Evolutionary conservation across 2,797 vertebrate species (phyloP).

Genomic region (Alcedo atthis): DNA sequence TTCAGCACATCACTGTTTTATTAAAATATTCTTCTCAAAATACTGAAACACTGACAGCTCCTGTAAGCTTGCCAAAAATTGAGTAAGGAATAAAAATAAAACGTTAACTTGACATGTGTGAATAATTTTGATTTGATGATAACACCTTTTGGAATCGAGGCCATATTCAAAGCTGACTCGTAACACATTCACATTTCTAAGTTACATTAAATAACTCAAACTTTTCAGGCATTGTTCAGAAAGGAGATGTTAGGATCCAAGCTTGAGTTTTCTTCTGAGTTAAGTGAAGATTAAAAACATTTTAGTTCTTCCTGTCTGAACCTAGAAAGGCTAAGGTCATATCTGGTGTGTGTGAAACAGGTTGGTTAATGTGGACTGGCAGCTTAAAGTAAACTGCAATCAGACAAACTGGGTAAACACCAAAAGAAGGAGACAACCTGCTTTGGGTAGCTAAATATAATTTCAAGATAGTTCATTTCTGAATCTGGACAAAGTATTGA

Average conservation of each 20-base stretch:
- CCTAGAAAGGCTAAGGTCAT: background rate
- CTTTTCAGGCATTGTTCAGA: conserved; percentile 68
- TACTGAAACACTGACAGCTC: conserved; percentile 74
- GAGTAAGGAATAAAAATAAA: conserved; percentile 79
- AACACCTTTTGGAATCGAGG: conserved; percentile 74
- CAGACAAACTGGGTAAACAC: background rate
- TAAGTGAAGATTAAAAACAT: conserved; percentile 20
- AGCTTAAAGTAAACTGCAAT: background rate
- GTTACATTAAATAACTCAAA: conserved; percentile 73
- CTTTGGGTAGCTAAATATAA: background rate
- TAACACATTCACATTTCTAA: conserved; percentile 75
- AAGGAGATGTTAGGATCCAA: background rate
- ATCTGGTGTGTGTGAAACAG: rapidly evolving
- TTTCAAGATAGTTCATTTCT: background rate
- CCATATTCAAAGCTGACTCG: conserved; percentile 74
- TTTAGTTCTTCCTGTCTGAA: background rate
- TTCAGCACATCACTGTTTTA: conserved; percentile 75
- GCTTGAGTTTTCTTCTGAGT: conserved; percentile 23
- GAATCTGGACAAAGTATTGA: background rate
- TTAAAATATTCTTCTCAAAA: conserved; percentile 76
- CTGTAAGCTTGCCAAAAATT: conserved; percentile 78
- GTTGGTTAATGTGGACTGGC: background rate
- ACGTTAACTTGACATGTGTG: conserved; percentile 77
- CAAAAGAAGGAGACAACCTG: background rate
- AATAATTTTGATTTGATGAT: conserved; percentile 80